Base-by-base conservation (phyloP, 2,797 vertebrate species). In the Percopsis omiscomaycus region DNA sequence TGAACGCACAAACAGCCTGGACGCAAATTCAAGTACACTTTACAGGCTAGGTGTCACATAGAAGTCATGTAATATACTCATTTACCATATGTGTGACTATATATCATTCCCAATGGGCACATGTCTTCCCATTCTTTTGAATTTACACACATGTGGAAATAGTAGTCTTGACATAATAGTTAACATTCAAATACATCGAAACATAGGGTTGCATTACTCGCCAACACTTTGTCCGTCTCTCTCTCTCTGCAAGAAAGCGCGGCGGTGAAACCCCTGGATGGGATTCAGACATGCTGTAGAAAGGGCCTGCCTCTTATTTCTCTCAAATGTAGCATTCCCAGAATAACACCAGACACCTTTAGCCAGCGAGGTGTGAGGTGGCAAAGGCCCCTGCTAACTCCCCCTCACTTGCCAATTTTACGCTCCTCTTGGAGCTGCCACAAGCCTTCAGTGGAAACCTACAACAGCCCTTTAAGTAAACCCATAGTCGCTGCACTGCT, bases 341-440 rank as follows among this genome's bases (percentile, higher is more conserved):
- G 91, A 93, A 93, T 93, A 92, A 89, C 90, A 89, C 80, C 90
- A 91, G 89, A 92, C 91, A 87, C 90, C 90, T 90, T 89, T 86
- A 85, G 89, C 89, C 90, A 88, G 88, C 74, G 87, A 90, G 89
- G 89, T 86, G 81, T 86, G 89, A 90, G 89, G 89, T 91, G 89
- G 88, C 84, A 82, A 89, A 88, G 90, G 86, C 88, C 87, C 87
- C 88, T 68, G 37, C 88, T 75, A 71, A 85, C 88, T 86, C 87
- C 88, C 86, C 86, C 85, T 87, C 89, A 84, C 86, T 89, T 80
- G 85, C 82, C 83, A 82, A 89, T 92, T 90, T 91, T 90, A 91
- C 88, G 86, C 88, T 89, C 82, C 75, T 87, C 88, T 91, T 89
- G 86, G 87, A 89, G 91, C 90, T 83, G 90, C 89, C 90, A 74